Evolutionary conservation across 2,113 vertebrate species (phyloP), one percentile per base, ranked within the genome.

Genomic region (Oenanthe melanoleuca): DNA sequence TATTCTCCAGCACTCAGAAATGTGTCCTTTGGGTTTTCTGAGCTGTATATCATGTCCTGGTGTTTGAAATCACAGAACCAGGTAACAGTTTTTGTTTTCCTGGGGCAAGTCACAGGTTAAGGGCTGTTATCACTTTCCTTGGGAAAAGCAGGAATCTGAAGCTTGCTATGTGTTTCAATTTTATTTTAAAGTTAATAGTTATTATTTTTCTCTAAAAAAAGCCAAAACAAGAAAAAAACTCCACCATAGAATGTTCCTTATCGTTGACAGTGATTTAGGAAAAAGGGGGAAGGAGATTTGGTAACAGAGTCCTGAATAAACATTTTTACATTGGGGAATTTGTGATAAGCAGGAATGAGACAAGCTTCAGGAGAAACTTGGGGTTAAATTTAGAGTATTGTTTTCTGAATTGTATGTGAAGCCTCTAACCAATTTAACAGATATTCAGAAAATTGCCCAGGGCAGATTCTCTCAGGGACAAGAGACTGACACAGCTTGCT

Each of bases 391-490:
- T 53, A 73, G n/a, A 21, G 17, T 33, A 9, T 57, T 75, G 34
- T 86, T 94, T 92, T 44, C 42, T 18, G 25, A 59, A 38, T 88
- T 88, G 23, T 15, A n/a, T 22, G 8, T 66, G 52, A 78, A 81
- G 16, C 5, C 11, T 60, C 16, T 65, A 17, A 44, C 37, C 45
- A 70, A 37, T 79, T 85, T 84, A 92, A 88, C 14, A 70, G 65
- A 44, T 60, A 78, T 49, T 78, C 50, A 74, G 70, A 73, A 92
- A 80, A 85, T 66, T 66, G 82, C 91, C 61, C 31, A n/a, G 70
- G 79, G 86, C 65, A 61, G 15, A 72, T 56, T 83, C 25, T 83
- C 67, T 64, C 2, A 6, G 75, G 40, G 57, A 66, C 18, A 64
- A 42, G 53, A 82, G 57, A 69, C 3, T 92, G 83, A 72, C 80